Evolutionary conservation across 2,888 invertebrate species (phyloP).

Genomic region (Heterodera filipjevi): DNA sequence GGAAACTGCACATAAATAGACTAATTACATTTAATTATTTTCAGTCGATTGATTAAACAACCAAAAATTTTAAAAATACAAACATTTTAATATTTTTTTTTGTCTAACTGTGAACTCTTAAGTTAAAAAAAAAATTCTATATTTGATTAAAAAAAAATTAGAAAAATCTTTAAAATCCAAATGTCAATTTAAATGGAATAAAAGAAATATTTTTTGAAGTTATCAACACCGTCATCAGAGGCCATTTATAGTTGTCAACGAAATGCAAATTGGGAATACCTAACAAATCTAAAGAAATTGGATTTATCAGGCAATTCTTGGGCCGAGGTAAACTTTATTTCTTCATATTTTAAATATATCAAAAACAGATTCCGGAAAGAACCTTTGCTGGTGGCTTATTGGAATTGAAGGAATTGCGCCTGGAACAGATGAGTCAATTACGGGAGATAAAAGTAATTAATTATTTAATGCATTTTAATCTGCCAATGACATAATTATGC

Average conservation of each 20-base stretch:
- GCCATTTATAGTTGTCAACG: background rate
- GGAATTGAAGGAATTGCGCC: background rate
- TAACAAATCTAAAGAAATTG: background rate
- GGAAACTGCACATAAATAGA: too few species aligned
- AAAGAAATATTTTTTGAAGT: background rate
- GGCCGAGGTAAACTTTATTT: background rate
- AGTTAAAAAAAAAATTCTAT: too few species aligned
- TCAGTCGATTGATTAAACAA: too few species aligned
- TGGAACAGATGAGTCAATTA: slow-evolving; percentile 8
- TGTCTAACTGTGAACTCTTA: too few species aligned
- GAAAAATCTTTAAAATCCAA: too few species aligned
- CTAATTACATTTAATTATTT: too few species aligned
- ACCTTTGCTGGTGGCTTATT: background rate
- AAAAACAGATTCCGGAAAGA: background rate
- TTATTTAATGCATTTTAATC: too few species aligned
- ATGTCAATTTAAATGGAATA: too few species aligned
- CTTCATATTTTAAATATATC: background rate
- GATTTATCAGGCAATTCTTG: background rate
- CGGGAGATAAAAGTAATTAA: background rate
- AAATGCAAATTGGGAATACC: background rate
- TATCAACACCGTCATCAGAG: slow-evolving; percentile 3
- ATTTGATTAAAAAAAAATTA: too few species aligned
- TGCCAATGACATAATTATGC: too few species aligned
- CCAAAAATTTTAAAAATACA: too few species aligned
- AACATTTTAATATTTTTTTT: too few species aligned